Evolutionary conservation across 2,888 invertebrate species (phyloP).

Genomic region (Beris chalybata): DNA sequence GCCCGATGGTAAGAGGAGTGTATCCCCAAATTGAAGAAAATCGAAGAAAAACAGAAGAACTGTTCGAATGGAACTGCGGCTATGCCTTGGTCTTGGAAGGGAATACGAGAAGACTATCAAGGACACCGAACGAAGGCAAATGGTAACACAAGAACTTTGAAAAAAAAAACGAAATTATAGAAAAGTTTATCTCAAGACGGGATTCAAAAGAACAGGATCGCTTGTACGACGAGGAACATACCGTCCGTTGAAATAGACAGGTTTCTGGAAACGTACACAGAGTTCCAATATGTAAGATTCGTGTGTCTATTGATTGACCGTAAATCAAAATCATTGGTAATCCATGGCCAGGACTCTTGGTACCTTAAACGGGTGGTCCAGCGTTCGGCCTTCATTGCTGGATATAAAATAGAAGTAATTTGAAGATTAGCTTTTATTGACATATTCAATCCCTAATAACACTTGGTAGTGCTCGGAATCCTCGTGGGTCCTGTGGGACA

Average conservation of each 20-base stretch:
- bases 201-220: too few relatives aligned
- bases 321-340: constrained; percentile 37
- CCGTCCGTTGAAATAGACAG: constrained; percentile 1
- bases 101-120: constrained; percentile 13
- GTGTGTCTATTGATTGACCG: constrained; percentile 36
- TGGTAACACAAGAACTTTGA: constrained; percentile 11
- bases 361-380: neutral
- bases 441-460: constrained; percentile 41
- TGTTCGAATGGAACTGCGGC: too few relatives aligned
- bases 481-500: constrained; percentile 36
- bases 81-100: too few relatives aligned
- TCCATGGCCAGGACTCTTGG: too few relatives aligned
- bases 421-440: constrained; percentile 41
- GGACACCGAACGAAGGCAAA: constrained; percentile 23
- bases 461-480: constrained; percentile 33
- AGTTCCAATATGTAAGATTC: neutral
- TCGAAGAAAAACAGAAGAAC: constrained; percentile 17
- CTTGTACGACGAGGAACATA: neutral
- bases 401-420: constrained; percentile 40
- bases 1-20: neutral
- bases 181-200: constrained; percentile 29
- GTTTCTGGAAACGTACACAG: neutral
- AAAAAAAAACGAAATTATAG: constrained; percentile 32
- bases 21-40: constrained; percentile 10
- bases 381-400: constrained; percentile 30